Evolutionary conservation across 2,797 vertebrate species (phyloP).

Genomic region (Novumbra hubbsi): DNA sequence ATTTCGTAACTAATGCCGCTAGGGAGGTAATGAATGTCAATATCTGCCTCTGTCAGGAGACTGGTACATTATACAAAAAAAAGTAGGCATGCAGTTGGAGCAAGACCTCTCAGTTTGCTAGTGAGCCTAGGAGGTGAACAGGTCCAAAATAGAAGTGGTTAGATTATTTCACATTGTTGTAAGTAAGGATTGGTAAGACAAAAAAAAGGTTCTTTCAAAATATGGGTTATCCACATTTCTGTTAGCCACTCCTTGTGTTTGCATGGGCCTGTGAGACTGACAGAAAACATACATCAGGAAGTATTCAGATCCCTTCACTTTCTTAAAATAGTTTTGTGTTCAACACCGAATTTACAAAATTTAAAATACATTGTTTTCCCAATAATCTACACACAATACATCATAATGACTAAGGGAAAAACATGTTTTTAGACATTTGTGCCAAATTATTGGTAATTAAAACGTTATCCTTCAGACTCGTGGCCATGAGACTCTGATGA

Average conservation of each 20-base stretch:
- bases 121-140: background rate
- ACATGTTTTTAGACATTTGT: no score
- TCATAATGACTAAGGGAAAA: background rate
- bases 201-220: conserved; percentile 31
- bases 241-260: conserved; percentile 43
- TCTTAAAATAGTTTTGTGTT: background rate
- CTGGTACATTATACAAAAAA: conserved; percentile 53
- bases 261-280: conserved; percentile 4
- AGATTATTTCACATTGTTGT: background rate
- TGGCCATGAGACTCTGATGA: no score
- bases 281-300: background rate
- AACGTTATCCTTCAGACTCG: no score
- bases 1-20: conserved; percentile 16
- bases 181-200: background rate
- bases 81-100: conserved; percentile 51
- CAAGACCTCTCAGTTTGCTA: conserved; percentile 42
- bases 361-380: background rate
- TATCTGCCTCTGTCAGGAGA: conserved; percentile 32
- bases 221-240: conserved; percentile 40
- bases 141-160: background rate
- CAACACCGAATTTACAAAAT: background rate
- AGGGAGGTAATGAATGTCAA: conserved; percentile 13
- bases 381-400: background rate
- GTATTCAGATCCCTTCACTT: background rate
- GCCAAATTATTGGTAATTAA: no score